Evolutionary conservation across 2,797 vertebrate species (phyloP), one percentile per base, ranked within the genome.

Genomic region (Menidia menidia): DNA sequence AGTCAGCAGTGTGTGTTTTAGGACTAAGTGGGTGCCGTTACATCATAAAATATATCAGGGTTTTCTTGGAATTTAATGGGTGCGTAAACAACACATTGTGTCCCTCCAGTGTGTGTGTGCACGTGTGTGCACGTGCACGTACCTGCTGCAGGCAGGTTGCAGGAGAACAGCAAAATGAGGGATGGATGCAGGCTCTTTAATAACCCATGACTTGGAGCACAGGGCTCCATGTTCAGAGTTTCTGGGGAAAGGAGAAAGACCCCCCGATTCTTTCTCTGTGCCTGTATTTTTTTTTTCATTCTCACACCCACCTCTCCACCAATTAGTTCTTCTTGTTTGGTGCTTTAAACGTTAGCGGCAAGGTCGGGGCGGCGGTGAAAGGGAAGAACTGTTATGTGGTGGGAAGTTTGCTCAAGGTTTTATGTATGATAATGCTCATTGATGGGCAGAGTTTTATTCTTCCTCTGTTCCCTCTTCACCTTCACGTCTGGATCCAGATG

Each of bases 121-220:
- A 61, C 18, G 43, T n/a, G 57, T 65, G 30, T 65, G 64, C 25
- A 41, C 60, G 18, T 70, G 32, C 71, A 39, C 19, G 0, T 31
- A 12, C 30, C 31, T 68, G 66, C 60, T 39, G 59, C 45, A 58
- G 58, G 79, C 71, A 67, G 59, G 50, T 81, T 58, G 60, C 72
- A 66, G 39, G 47, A 35, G 61, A 80, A 50, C 67, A 56, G 52
- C 57, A 30, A 10, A 42, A 60, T 79, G 65, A 81, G 60, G n/a
- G 61, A 83, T 80, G 39, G 10, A 82, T 69, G 68, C 73, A 47
- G 25, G 50, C 56, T 56, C 68, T 77, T 87, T 60, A 90, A 84
- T 80, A 86, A 83, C 60, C 51, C 71, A 77, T 84, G 75, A 78
- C 69, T 13, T 10, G 35, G 70, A 74, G 75, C 58, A 18, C 32